phyloP scores from a whole-genome alignment of 2,888 invertebrate genomes.

The Amphipoea oculea region DNA sequence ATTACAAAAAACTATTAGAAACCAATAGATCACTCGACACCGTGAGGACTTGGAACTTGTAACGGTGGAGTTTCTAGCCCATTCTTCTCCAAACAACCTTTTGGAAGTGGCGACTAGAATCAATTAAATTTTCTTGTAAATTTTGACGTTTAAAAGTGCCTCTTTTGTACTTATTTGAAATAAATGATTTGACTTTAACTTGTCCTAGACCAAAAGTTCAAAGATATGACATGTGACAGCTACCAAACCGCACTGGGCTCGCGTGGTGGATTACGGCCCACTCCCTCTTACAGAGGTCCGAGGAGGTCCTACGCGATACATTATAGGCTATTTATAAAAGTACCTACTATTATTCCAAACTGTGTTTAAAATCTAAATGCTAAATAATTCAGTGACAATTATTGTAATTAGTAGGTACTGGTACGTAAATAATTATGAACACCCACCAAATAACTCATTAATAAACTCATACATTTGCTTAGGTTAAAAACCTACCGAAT shows the following conservation, averaged over 20 bases:
- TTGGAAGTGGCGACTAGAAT: neutral
- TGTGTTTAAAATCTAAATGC: neutral
- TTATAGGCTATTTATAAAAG: neutral
- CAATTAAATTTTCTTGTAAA: neutral
- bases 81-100: neutral
- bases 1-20: neutral
- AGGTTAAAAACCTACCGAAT: slow-evolving; percentile 26
- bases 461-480: slow-evolving; percentile 41
- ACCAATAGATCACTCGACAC: neutral
- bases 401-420: neutral
- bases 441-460: slow-evolving; percentile 17
- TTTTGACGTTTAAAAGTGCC: neutral
- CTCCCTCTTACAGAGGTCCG: neutral
- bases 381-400: slow-evolving; percentile 8
- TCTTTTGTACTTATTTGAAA: neutral
- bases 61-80: neutral
- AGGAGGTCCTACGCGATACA: neutral
- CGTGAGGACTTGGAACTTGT: neutral
- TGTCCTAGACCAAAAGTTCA: neutral
- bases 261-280: neutral
- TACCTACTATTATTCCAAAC: neutral
- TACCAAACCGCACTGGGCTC: neutral
- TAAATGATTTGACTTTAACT: neutral
- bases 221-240: too few relatives aligned
- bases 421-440: slow-evolving; percentile 18